Base-by-base conservation (phyloP, 1,140 invertebrate genomes). In the Leptopilina boulardi region DNA sequence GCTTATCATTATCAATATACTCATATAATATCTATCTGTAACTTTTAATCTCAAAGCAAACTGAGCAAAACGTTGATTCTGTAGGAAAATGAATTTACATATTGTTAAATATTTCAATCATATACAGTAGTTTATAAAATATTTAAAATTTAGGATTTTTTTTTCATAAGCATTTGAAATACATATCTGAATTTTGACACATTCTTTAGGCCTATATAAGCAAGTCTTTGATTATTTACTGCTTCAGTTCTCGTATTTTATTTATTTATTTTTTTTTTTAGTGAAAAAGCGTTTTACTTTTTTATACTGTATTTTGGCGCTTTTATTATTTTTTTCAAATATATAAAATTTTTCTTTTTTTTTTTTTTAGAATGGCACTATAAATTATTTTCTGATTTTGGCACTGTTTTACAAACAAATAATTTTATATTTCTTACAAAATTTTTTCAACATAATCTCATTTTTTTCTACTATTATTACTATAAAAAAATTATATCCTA, bases 191-290 rank as follows among this genome's bases (percentile, higher is more conserved):
- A 66, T 13, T 30, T 15, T 66, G 15, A 15, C 11, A 15, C 11
- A 66, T 18, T 66, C 23, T 66, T 34, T 66, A 59, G 59, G 26
- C 26, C 13, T 66, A 66, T n/a, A 66, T 8, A 6, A 26, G 23
- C 9, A 66, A 26, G 54, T 56, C 54, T 56, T 56, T 11, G 21
- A 56, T 10, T 30, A 66, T 34, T 66, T 66, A n/a, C 59, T 66
- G 23, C 26, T 15, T 66, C 13, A n/a, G 26, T 30, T 66, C 23
- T 30, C 10, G 13, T 15, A 11, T 66, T 30, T 66, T 30, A 30
- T 66, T n/a, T n/a, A n/a, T n/a, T n/a, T n/a, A n/a, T n/a, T n/a
- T n/a, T n/a, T n/a, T n/a, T n/a, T n/a, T n/a, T 66, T 30, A n/a
- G 21, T 30, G 26, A 30, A 66, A 66, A 30, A 30, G 15, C 2